Evolutionary conservation across 2,797 vertebrate genomes (phyloP).

Genomic region (Phalloptychus januarius): DNA sequence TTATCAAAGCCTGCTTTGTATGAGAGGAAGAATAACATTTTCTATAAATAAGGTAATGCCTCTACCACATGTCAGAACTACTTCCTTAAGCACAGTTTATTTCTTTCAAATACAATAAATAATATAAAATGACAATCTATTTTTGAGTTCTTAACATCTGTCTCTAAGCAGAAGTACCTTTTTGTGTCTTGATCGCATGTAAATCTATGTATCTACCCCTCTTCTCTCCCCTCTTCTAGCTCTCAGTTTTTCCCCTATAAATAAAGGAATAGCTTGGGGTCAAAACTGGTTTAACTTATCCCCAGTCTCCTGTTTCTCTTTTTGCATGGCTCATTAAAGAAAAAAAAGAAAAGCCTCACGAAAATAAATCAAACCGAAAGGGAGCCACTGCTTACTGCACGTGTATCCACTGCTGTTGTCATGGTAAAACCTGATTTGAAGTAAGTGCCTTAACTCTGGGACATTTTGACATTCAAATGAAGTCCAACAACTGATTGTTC

Average conservation of each 20-base stretch:
- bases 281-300: background rate
- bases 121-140: background rate
- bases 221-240: background rate
- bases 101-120: background rate
- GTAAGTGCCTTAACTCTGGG: background rate
- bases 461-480: slow-evolving; percentile 1
- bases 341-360: background rate
- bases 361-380: background rate
- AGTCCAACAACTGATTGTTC: background rate
- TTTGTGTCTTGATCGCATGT: background rate
- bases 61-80: background rate
- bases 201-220: background rate
- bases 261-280: slow-evolving; percentile 4
- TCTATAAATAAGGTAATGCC: background rate
- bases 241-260: background rate
- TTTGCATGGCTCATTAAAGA: background rate
- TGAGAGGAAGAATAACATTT: background rate
- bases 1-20: background rate
- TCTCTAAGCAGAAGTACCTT: background rate
- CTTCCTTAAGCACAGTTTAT: background rate
- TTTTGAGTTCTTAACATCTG: slow-evolving; percentile 2
- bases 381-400: background rate
- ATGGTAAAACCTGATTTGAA: background rate
- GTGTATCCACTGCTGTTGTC: background rate
- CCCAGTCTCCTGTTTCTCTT: background rate